These are phyloP conservation scores for Polypedilum pembai DNA, from an alignment of 1,140 invertebrate species.

Conservation along the genomic window DNA sequence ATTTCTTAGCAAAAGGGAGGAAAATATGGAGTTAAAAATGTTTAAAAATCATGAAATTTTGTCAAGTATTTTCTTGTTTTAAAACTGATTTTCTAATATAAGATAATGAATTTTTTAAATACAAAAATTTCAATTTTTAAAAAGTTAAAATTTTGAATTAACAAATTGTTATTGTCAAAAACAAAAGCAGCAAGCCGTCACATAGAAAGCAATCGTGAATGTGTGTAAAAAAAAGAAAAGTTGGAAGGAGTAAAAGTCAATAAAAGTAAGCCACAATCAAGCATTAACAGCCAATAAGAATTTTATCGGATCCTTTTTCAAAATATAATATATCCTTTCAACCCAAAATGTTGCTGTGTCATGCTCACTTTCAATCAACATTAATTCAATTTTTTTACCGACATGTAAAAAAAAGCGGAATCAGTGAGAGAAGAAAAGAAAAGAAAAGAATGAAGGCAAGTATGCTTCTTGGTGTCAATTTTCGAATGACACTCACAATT, in stretches of 20 bases:
- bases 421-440: neutral
- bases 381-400: conserved; percentile 3
- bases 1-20: no score
- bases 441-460: neutral
- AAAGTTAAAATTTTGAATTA: no score
- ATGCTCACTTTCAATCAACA: conserved; percentile 17
- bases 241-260: neutral
- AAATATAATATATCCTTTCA: conserved; percentile 19
- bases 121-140: no score
- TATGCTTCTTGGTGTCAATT: conserved; percentile 8
- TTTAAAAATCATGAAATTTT: no score
- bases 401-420: neutral
- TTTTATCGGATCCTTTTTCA: conserved; percentile 18
- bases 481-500: conserved; percentile 17
- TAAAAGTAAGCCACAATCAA: conserved; percentile 18
- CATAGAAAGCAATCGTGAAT: no score
- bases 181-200: no score
- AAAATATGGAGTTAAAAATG: no score
- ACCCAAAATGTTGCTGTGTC: conserved; percentile 14
- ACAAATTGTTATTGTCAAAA: no score
- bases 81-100: no score
- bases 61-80: no score
- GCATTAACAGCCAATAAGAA: conserved; percentile 11
- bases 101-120: no score
- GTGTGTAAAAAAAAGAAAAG: no score